Conservation (phyloP, 1,140 invertebrate species). For the Ceratosolen solmsi region DNA sequence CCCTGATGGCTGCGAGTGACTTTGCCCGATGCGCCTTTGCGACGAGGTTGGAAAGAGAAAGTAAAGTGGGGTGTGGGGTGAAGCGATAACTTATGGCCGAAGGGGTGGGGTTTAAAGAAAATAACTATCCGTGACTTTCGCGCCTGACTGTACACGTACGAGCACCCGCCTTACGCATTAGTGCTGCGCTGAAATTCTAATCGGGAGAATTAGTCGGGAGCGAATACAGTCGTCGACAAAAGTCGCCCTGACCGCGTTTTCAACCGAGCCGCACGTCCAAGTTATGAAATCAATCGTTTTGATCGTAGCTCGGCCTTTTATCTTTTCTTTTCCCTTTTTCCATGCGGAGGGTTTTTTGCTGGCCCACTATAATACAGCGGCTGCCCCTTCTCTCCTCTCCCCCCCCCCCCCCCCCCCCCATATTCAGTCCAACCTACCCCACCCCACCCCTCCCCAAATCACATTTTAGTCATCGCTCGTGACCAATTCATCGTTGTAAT, state of each 20-base stretch:
- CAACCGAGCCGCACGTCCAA: slow-evolving; percentile 56
- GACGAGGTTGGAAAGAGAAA: slow-evolving; percentile 14
- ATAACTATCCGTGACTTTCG: slow-evolving; percentile 48
- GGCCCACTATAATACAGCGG: neutral
- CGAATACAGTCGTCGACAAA: slow-evolving; percentile 60
- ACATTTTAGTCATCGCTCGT: neutral
- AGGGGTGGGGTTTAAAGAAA: neutral
- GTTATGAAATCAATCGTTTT: slow-evolving; percentile 67
- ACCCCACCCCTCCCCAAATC: neutral
- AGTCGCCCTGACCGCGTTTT: slow-evolving; percentile 66
- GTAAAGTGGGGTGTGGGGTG: neutral
- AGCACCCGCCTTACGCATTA: slow-evolving; percentile 43
- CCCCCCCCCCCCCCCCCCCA: too few relatives aligned
- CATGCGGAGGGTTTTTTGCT: neutral
- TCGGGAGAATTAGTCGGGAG: slow-evolving; percentile 66
- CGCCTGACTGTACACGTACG: slow-evolving; percentile 55
- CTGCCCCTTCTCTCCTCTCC: too few relatives aligned
- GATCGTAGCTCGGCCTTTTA: slow-evolving; percentile 14
- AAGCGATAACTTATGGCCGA: too few relatives aligned
- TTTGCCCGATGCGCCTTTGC: neutral
- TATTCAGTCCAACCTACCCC: too few relatives aligned
- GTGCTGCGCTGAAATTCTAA: slow-evolving; percentile 64
- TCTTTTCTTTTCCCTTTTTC: slow-evolving; percentile 15
- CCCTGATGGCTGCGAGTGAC: neutral
- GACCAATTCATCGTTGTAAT: neutral